These are phyloP conservation scores for Drosophila ogumai DNA, from an alignment of 1,140 invertebrate genomes.

Conservation along the genomic window DNA sequence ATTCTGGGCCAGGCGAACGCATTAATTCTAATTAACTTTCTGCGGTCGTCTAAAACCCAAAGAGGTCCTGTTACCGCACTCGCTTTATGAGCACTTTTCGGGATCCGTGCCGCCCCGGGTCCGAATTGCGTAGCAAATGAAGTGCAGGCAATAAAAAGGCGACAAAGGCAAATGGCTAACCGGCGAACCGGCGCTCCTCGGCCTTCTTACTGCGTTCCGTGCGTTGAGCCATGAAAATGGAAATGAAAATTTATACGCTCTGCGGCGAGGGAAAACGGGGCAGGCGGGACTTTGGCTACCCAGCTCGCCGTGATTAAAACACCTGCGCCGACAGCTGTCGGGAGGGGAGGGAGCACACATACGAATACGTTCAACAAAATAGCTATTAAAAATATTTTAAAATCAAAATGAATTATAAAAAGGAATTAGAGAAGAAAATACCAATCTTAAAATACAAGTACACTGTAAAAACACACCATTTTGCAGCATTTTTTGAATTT, in stretches of 20 bases:
- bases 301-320: slow-evolving; percentile 72
- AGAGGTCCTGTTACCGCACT: slow-evolving; percentile 34
- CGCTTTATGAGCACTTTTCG: slow-evolving; percentile 67
- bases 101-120: slow-evolving; percentile 16
- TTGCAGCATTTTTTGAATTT: too few species aligned
- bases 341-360: slow-evolving; percentile 20
- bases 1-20: slow-evolving; percentile 66
- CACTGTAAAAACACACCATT: too few species aligned
- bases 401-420: not conserved
- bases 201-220: slow-evolving; percentile 48
- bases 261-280: slow-evolving; percentile 28
- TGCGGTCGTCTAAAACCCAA: slow-evolving; percentile 67
- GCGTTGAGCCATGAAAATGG: slow-evolving; percentile 78
- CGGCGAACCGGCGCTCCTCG: slow-evolving; percentile 33
- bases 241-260: slow-evolving; percentile 81
- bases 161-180: slow-evolving; percentile 77
- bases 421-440: too few species aligned
- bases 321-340: slow-evolving; percentile 75
- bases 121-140: slow-evolving; percentile 79
- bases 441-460: too few species aligned
- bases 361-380: slow-evolving; percentile 1
- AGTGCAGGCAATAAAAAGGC: slow-evolving; percentile 82
- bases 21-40: slow-evolving; percentile 84
- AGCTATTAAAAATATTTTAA: not conserved
- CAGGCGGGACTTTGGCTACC: slow-evolving; percentile 2